phyloP scores from a whole-genome alignment of 1,140 invertebrate genomes.

The Hyposmocoma kahamanoa region DNA sequence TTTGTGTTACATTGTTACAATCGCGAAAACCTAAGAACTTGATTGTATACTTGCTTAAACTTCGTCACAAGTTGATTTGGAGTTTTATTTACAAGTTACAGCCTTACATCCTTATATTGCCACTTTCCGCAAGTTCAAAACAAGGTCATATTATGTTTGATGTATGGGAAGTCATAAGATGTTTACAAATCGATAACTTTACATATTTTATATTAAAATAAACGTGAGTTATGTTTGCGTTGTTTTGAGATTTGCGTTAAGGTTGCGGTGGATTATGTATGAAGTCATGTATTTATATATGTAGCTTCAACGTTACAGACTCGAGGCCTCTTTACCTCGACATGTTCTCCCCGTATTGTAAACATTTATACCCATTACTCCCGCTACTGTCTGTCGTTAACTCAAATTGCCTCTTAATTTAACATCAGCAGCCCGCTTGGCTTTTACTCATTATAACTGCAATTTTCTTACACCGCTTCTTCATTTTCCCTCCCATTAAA shows the following conservation, averaged over 20 bases:
- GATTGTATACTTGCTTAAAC: too few species aligned
- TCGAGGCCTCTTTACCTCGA: conserved; percentile 14
- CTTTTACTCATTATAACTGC: conserved; percentile 28
- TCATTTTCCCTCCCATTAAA: conserved; percentile 19
- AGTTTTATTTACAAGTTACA: too few species aligned
- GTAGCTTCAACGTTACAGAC: conserved; percentile 15
- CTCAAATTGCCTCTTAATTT: conserved; percentile 39
- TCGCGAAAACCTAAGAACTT: too few species aligned
- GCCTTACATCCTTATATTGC: too few species aligned
- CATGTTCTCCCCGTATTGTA: conserved; percentile 6
- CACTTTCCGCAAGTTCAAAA: background rate
- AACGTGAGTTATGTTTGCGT: background rate
- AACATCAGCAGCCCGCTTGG: conserved; percentile 23
- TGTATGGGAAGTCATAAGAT: background rate
- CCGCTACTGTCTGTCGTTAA: conserved; percentile 23
- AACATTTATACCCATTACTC: conserved; percentile 22
- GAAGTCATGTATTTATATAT: conserved; percentile 23
- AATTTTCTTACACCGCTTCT: conserved; percentile 33
- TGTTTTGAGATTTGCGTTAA: background rate
- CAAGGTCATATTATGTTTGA: background rate
- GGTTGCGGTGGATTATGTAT: conserved; percentile 1
- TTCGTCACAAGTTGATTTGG: too few species aligned
- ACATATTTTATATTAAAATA: background rate
- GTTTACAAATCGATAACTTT: background rate
- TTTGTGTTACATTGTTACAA: too few species aligned